These are phyloP conservation scores for Coregonus sp. DNA, from an alignment of 2,797 vertebrate genomes.

Conservation along the genomic window DNA sequence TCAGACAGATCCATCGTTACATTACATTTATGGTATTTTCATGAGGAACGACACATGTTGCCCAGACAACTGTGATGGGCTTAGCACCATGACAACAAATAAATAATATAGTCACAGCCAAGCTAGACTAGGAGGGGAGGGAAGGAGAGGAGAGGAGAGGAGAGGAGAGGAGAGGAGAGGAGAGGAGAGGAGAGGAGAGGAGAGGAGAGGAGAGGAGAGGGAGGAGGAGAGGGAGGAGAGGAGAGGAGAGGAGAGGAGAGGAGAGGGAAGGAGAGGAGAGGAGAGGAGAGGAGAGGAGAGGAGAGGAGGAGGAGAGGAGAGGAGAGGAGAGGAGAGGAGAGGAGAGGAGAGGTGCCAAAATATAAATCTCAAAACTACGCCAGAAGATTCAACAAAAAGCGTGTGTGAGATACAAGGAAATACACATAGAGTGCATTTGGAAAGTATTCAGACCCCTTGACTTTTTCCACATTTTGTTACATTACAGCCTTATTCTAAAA, in stretches of 20 bases:
- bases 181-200: too few species aligned
- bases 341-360: background rate
- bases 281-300: too few species aligned
- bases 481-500: too few species aligned
- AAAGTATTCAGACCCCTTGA: background rate
- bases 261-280: too few species aligned
- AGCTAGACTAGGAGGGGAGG: conserved; percentile 40
- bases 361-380: background rate
- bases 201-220: too few species aligned
- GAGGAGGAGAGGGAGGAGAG: too few species aligned
- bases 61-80: conserved; percentile 70
- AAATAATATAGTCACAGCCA: conserved; percentile 57
- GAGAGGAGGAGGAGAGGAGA: too few species aligned
- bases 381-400: background rate
- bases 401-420: background rate
- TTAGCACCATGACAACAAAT: conserved; percentile 70
- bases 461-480: too few species aligned
- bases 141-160: too few species aligned
- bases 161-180: too few species aligned
- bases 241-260: too few species aligned
- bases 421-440: background rate
- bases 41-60: conserved; percentile 64
- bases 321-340: too few species aligned
- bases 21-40: conserved; percentile 71
- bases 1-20: conserved; percentile 56